These are phyloP conservation scores for Herminia tarsipennalis DNA, from an alignment of 2,888 invertebrate species.

Conservation along the genomic window DNA sequence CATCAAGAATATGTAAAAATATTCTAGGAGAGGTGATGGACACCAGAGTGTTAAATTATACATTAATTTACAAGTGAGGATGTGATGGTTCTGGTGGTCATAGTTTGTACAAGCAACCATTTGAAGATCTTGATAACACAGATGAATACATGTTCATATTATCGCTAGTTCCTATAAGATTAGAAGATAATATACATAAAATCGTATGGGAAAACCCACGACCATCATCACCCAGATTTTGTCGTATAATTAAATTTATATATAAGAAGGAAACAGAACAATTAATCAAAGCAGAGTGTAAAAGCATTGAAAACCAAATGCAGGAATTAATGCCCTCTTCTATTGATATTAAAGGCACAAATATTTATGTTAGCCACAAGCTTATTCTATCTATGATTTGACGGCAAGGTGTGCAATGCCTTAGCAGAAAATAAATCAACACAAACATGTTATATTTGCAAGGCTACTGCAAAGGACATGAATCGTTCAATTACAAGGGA, in stretches of 20 bases:
- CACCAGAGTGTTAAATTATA: slow-evolving; percentile 1
- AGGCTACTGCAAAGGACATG: too few species aligned
- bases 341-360: too few species aligned
- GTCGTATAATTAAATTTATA: slow-evolving; percentile 9
- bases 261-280: slow-evolving; percentile 10
- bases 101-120: slow-evolving; percentile 9
- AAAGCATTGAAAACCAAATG: not conserved
- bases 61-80: slow-evolving; percentile 9
- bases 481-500: too few species aligned
- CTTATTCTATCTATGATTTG: too few species aligned
- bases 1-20: slow-evolving; percentile 4
- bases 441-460: too few species aligned
- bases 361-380: too few species aligned
- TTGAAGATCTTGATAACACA: slow-evolving; percentile 7
- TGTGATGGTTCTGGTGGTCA: slow-evolving; percentile 6
- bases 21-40: slow-evolving; percentile 1
- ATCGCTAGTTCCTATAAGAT: slow-evolving; percentile 9
- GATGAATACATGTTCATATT: slow-evolving; percentile 1
- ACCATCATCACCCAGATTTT: slow-evolving; percentile 15
- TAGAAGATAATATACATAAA: not conserved
- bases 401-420: too few species aligned
- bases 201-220: slow-evolving; percentile 12
- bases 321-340: too few species aligned
- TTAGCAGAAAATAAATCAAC: too few species aligned
- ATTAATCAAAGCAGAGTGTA: slow-evolving; percentile 2